Conservation (phyloP, 2,888 invertebrate species). For the Morpho helenor region DNA sequence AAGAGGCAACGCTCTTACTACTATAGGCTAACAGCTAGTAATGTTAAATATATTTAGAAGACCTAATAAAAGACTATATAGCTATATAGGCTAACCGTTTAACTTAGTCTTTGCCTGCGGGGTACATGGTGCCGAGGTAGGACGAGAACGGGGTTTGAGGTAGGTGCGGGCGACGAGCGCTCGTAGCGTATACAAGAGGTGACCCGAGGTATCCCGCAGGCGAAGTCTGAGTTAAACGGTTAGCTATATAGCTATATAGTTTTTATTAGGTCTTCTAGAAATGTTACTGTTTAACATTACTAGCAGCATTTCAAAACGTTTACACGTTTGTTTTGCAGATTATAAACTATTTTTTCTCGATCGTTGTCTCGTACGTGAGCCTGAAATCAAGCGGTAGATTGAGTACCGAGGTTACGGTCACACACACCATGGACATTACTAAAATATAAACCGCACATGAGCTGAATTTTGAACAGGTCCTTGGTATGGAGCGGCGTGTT, state of each 20-base stretch:
- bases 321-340: constrained; percentile 62
- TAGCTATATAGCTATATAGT: no score
- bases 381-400: constrained; percentile 47
- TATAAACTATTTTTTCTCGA: constrained; percentile 61
- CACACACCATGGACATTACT: constrained; percentile 46
- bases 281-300: constrained; percentile 47
- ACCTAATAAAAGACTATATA: no score
- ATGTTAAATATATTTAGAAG: constrained; percentile 50
- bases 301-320: constrained; percentile 50
- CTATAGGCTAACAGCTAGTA: constrained; percentile 26
- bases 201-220: no score
- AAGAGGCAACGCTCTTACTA: no score
- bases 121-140: no score
- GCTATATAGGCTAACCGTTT: no score
- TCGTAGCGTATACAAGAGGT: no score
- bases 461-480: constrained; percentile 41
- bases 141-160: no score
- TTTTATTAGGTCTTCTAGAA: constrained; percentile 34
- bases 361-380: constrained; percentile 66
- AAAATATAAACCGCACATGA: constrained; percentile 49
- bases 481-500: constrained; percentile 37
- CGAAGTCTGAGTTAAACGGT: no score
- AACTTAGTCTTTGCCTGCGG: no score
- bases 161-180: no score
- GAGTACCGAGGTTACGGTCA: constrained; percentile 50